Conservation (phyloP, 1,140 invertebrate species). For the Panagrolaimus sp. region DNA sequence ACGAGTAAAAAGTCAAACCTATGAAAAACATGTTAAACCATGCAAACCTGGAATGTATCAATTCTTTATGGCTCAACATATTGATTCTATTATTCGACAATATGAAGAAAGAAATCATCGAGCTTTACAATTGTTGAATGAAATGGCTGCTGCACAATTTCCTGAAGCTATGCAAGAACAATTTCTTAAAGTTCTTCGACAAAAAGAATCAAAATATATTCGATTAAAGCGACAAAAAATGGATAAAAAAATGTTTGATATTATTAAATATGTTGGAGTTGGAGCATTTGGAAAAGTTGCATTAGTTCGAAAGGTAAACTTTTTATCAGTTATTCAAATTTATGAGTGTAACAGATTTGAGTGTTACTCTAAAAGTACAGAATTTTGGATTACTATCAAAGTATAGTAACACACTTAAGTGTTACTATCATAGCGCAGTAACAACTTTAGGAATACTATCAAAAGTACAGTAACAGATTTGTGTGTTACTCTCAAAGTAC, state of each 20-base stretch:
- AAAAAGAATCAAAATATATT: slow-evolving; percentile 95
- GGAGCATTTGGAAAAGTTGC: slow-evolving; percentile 98
- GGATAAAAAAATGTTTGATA: slow-evolving; percentile 95
- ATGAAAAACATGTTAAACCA: slow-evolving; percentile 42
- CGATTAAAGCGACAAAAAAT: slow-evolving; percentile 87
- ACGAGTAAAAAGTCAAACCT: slow-evolving; percentile 33
- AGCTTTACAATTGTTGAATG: slow-evolving; percentile 68
- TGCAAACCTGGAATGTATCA: slow-evolving; percentile 65
- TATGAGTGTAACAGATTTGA: no score
- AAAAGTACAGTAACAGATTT: no score
- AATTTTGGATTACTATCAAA: no score
- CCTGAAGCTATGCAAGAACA: slow-evolving; percentile 63
- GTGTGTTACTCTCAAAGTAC: no score
- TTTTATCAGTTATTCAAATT: no score
- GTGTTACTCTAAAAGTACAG: no score
- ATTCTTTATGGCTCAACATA: slow-evolving; percentile 99
- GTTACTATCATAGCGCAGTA: no score
- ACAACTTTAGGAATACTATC: no score
- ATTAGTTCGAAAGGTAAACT: slow-evolving; percentile 67
- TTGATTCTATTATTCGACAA: slow-evolving; percentile 92
- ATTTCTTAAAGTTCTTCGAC: slow-evolving; percentile 87
- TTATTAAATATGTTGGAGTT: slow-evolving; percentile 79
- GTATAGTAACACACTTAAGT: no score
- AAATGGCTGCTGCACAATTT: slow-evolving; percentile 62
- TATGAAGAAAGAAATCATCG: slow-evolving; percentile 82